Evolutionary conservation across 2,113 vertebrate genomes (phyloP).

Genomic region (Erythrocebus patas): DNA sequence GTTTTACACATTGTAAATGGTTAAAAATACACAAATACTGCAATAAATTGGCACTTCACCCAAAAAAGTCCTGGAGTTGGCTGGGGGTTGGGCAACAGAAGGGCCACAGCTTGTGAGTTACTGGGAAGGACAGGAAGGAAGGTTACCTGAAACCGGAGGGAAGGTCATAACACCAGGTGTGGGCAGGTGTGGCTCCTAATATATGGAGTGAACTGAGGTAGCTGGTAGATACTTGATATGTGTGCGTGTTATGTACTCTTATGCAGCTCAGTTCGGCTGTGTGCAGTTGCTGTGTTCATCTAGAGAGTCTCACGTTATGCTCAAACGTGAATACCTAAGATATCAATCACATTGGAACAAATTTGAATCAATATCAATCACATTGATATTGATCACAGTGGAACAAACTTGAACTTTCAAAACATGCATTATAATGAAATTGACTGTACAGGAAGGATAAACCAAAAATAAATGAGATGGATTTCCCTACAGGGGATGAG

Average conservation of each 20-base stretch:
- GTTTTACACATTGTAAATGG: neutral
- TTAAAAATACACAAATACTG: conserved; percentile 3
- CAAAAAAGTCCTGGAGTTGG: neutral
- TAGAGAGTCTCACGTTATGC: neutral
- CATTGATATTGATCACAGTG: too few species aligned
- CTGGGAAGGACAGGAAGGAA: neutral
- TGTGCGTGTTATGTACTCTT: neutral
- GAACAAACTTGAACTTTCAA: conserved; percentile 7
- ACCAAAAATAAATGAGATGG: conserved; percentile 28
- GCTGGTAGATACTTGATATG: neutral
- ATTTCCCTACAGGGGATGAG: neutral
- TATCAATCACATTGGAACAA: neutral
- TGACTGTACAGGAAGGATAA: neutral
- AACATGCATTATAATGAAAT: neutral
- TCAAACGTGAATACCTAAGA: neutral
- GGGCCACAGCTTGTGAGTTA: neutral
- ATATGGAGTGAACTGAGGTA: neutral
- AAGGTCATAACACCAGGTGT: neutral
- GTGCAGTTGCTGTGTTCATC: neutral
- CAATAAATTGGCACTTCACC: neutral
- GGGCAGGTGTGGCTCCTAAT: neutral
- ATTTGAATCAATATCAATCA: too few species aligned
- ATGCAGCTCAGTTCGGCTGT: conserved; percentile 14
- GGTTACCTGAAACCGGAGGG: neutral
- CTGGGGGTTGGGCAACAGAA: neutral